Evolutionary conservation across 2,797 vertebrate species (phyloP), one percentile per base, ranked within the genome.

Genomic region (Silurus aristotelis): DNA sequence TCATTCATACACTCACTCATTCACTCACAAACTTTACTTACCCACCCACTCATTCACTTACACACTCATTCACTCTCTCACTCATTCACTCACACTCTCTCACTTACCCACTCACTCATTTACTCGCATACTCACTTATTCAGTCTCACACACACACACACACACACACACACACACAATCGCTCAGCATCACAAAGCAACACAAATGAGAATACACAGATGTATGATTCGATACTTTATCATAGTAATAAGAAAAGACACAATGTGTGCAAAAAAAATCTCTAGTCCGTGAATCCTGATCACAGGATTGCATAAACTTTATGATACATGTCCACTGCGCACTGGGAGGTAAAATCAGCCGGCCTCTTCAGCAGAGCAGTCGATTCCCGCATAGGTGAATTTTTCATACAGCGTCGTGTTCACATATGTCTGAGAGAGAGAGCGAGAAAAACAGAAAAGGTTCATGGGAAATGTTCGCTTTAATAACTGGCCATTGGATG

Each of bases 401-500:
- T 97, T 97, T 92, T 97, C 96, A 0, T 97, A 97, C 1, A 97
- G 92, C 0, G 96, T 97, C 10, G 96, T 97, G 83, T 97, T 97
- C 89, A 97, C 96, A 0, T 97, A 97, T 17, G 96, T 97, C 96
- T 97, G 89, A 55, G 0, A 89, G 7, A 80, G 9, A 43, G 3
- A 48, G 12, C 67, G 10, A 43, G 22, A 78, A 9, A 43, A 55
- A 31, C 22, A 6, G 17, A 78, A 61, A 9, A 9, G 9, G 5
- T 48, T 48, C 6, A 48, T 63, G 31, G 31, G 22, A 8, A 63
- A 46, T 1, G 14, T 75, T n/a, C 22, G 31, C 6, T 12, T 70
- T 71, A 71, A 70, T 70, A 70, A 43, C 38, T 31, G 27, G 14
- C 1, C 17, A 1, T 68, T 38, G 38, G 67, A 17, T 25, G 12